Percentiles rank a stretch among this genome's conserved stretches.
Conservation (phyloP, 2,888 invertebrate genomes). For the Laspeyria flexula region DNA sequence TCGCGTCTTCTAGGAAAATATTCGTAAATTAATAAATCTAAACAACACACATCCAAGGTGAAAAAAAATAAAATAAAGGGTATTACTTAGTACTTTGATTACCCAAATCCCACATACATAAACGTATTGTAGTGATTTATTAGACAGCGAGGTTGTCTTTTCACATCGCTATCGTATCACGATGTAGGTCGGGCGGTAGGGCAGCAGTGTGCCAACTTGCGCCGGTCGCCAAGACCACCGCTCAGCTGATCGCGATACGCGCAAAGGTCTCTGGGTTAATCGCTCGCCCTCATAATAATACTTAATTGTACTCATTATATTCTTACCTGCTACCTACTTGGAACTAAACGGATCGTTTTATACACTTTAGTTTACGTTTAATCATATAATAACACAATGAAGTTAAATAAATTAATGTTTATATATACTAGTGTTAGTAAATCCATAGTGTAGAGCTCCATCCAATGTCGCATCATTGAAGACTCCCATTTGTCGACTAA, state of each 20-base stretch:
- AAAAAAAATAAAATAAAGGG: too few relatives aligned
- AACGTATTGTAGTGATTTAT: not conserved
- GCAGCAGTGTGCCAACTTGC: constrained; percentile 53
- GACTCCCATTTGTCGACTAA: too few relatives aligned
- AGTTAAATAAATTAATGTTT: too few relatives aligned
- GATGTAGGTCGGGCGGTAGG: constrained; percentile 54
- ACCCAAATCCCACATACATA: not conserved
- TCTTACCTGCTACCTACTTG: constrained; percentile 28
- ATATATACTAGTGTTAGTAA: too few relatives aligned
- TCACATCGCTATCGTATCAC: constrained; percentile 21
- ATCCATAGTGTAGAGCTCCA: too few relatives aligned
- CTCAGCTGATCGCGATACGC: constrained; percentile 75
- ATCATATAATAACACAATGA: too few relatives aligned
- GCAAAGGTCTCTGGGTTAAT: constrained; percentile 81
- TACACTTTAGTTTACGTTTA: not conserved
- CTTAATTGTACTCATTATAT: not conserved
- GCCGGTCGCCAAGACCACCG: constrained; percentile 55
- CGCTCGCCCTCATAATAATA: constrained; percentile 40
- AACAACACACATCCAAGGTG: too few relatives aligned
- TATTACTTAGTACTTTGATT: too few relatives aligned
- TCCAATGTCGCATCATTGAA: too few relatives aligned
- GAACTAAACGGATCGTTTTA: constrained; percentile 33
- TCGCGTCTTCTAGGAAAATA: too few relatives aligned
- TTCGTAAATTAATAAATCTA: too few relatives aligned
- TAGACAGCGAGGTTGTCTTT: constrained; percentile 26